These are phyloP conservation scores for Prosapia bicincta DNA, from an alignment of 2,888 invertebrate genomes.

Conservation along the genomic window DNA sequence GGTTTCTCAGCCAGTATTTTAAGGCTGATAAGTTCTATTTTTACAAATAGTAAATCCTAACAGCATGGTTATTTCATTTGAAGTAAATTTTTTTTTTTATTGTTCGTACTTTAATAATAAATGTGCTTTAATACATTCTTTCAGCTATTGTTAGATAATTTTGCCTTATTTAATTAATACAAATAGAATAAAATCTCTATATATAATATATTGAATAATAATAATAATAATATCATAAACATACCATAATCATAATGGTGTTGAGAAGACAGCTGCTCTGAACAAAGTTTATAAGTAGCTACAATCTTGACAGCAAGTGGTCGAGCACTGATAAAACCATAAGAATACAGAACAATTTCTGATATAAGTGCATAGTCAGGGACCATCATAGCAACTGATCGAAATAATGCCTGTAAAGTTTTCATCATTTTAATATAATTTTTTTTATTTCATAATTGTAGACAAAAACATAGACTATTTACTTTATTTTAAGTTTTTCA, in stretches of 20 bases:
- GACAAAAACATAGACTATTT: conserved; percentile 3
- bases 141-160: too few species aligned
- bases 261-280: conserved; percentile 90
- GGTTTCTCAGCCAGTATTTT: too few species aligned
- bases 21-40: too few species aligned
- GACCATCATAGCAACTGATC: conserved; percentile 97
- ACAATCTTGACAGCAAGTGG: conserved; percentile 91
- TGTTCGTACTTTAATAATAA: too few species aligned
- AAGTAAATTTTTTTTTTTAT: too few species aligned
- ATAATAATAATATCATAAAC: conserved; percentile 6
- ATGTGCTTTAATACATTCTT: too few species aligned
- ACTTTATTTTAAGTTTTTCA: too few species aligned
- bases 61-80: too few species aligned
- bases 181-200: too few species aligned
- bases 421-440: neutral
- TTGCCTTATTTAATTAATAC: too few species aligned
- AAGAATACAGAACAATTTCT: conserved; percentile 88
- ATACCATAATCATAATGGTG: conserved; percentile 92
- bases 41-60: too few species aligned
- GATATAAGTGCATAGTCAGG: conserved; percentile 94
- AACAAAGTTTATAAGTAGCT: conserved; percentile 88
- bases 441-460: conserved; percentile 3
- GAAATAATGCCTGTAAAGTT: conserved; percentile 68
- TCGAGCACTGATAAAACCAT: conserved; percentile 85
- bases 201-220: neutral